A percentile compares a stretch with the other conserved stretches of the same genome.
These are phyloP conservation scores for Yponomeuta evonymella DNA, from an alignment of 2,888 invertebrate species.

Conservation along the genomic window DNA sequence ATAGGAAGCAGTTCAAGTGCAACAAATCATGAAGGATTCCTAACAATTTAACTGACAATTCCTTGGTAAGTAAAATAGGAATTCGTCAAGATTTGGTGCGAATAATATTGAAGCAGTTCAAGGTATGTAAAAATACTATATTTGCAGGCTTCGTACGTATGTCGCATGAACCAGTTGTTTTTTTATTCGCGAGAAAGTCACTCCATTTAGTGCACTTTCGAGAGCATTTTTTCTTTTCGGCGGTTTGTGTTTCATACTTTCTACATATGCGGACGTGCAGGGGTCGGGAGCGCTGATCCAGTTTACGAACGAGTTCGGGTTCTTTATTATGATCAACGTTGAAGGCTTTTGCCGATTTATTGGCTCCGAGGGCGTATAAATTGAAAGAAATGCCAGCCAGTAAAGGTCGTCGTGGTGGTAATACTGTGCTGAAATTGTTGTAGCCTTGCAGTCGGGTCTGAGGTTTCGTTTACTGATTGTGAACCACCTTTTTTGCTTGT, in stretches of 20 bases:
- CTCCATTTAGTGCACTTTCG: neutral
- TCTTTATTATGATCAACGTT: neutral
- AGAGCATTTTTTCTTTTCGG: neutral
- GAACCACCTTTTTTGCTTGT: too few species aligned
- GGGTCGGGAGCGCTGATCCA: neutral
- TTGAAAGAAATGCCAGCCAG: neutral
- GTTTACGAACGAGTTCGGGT: neutral
- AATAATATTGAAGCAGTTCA: neutral
- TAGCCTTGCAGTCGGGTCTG: too few species aligned
- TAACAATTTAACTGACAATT: too few species aligned
- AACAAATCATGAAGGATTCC: too few species aligned
- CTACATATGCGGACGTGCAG: neutral
- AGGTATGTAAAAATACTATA: neutral
- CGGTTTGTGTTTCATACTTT: neutral
- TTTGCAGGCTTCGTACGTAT: neutral
- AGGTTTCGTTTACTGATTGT: too few species aligned
- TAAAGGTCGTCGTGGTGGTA: neutral
- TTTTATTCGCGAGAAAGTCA: too few species aligned
- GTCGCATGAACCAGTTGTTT: neutral
- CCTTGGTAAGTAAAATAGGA: too few species aligned
- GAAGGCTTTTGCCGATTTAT: neutral
- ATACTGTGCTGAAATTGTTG: too few species aligned
- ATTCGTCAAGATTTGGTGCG: too few species aligned
- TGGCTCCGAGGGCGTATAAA: neutral
- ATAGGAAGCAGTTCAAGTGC: too few species aligned